Evolutionary conservation across 2,113 vertebrate species (phyloP).

Genomic region (Ceyx margarethae): DNA sequence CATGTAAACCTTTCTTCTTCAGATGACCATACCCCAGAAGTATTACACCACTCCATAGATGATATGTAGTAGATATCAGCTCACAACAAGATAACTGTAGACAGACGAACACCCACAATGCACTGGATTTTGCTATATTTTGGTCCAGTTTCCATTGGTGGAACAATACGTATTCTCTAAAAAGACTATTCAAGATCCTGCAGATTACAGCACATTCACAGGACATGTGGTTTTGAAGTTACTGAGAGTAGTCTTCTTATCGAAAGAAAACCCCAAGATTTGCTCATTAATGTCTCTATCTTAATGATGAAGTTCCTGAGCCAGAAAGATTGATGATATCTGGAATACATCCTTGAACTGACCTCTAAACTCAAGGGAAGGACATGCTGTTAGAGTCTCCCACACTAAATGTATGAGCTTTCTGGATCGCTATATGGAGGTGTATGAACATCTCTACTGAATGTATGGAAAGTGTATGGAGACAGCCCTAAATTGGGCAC

Average conservation of each 20-base stretch:
- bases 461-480: not conserved
- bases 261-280: not conserved
- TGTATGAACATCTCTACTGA: not conserved
- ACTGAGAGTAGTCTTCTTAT: not conserved
- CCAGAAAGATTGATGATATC: not conserved
- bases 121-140: not conserved
- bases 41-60: not conserved
- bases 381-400: not conserved
- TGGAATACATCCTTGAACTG: fast-evolving
- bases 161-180: not conserved
- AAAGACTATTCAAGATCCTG: not conserved
- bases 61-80: not conserved
- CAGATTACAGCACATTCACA: not conserved
- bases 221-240: not conserved
- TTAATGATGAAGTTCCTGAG: not conserved
- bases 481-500: not conserved
- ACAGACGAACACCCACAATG: not conserved
- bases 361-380: not conserved
- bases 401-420: not conserved
- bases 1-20: not conserved
- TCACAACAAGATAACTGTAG: not conserved
- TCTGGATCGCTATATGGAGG: not conserved
- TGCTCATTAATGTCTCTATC: not conserved
- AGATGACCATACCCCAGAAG: not conserved
- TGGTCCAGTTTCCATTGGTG: not conserved